Evolutionary conservation across 2,888 invertebrate genomes (phyloP).

Genomic region (Ctena decussata): DNA sequence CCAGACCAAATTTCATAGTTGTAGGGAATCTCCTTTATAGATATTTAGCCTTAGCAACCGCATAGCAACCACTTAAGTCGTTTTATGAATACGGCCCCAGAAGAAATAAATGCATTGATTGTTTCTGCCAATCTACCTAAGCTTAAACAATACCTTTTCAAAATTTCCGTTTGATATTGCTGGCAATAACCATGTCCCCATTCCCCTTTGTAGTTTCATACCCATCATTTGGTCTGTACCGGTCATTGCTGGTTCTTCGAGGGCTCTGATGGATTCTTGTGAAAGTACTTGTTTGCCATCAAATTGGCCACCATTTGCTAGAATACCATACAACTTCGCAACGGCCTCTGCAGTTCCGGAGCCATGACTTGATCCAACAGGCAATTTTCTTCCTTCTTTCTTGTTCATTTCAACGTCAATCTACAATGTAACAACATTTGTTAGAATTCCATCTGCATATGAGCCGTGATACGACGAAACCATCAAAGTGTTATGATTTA

Average conservation of each 20-base stretch:
- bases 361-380: slow-evolving; percentile 75
- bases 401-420: slow-evolving; percentile 66
- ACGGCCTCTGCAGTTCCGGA: slow-evolving; percentile 74
- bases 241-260: slow-evolving; percentile 71
- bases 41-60: no score
- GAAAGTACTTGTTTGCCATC: slow-evolving; percentile 70
- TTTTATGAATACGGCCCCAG: no score
- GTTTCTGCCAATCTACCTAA: no score
- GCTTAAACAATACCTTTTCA: not conserved
- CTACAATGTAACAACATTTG: no score
- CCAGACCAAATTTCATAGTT: no score
- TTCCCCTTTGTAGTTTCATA: not conserved
- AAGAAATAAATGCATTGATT: no score
- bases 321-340: slow-evolving; percentile 77
- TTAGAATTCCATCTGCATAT: no score
- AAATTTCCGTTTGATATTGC: not conserved
- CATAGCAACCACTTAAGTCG: no score
- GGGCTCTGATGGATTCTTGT: slow-evolving; percentile 56
- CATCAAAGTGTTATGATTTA: no score
- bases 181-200: not conserved
- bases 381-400: slow-evolving; percentile 74
- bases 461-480: no score
- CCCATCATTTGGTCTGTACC: slow-evolving; percentile 48
- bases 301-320: slow-evolving; percentile 75
- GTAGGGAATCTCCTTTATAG: no score